phyloP scores from a whole-genome alignment of 2,113 vertebrate genomes.

The Tetrao urogallus region DNA sequence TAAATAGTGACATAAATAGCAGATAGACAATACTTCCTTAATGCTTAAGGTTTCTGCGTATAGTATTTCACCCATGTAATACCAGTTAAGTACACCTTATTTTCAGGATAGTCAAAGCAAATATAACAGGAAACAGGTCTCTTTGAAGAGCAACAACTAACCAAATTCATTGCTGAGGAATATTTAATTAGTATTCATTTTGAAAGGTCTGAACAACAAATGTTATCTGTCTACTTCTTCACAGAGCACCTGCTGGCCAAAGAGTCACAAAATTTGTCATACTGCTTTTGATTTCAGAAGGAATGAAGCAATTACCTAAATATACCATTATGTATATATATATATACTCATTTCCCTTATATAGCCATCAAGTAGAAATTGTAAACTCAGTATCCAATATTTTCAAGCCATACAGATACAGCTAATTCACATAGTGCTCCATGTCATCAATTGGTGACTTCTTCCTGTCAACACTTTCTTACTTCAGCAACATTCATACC shows the following conservation, averaged over 20 bases:
- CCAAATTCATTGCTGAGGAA: not conserved
- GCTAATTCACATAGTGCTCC: not conserved
- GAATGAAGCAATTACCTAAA: not conserved
- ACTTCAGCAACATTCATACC: not conserved
- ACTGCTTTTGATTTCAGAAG: not conserved
- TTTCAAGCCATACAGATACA: not conserved
- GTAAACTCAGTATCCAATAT: not conserved
- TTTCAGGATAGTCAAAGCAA: not conserved
- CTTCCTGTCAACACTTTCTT: not conserved
- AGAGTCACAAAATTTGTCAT: not conserved
- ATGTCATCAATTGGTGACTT: not conserved
- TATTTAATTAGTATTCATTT: not conserved
- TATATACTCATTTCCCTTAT: not conserved
- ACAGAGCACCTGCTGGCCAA: not conserved
- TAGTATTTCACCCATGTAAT: not conserved
- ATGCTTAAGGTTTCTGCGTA: not conserved
- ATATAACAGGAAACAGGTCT: not conserved
- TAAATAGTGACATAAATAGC: not conserved
- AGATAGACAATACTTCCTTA: not conserved
- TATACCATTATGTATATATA: not conserved
- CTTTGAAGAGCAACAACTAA: not conserved
- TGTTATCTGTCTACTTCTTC: not conserved
- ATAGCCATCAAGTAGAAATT: not conserved
- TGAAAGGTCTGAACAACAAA: not conserved
- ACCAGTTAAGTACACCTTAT: not conserved